Percentiles rank a stretch among this genome's conserved stretches.
Conservation (phyloP, 35 echinoderm and acorn worm species). For the Heliocidaris tuberculata region DNA sequence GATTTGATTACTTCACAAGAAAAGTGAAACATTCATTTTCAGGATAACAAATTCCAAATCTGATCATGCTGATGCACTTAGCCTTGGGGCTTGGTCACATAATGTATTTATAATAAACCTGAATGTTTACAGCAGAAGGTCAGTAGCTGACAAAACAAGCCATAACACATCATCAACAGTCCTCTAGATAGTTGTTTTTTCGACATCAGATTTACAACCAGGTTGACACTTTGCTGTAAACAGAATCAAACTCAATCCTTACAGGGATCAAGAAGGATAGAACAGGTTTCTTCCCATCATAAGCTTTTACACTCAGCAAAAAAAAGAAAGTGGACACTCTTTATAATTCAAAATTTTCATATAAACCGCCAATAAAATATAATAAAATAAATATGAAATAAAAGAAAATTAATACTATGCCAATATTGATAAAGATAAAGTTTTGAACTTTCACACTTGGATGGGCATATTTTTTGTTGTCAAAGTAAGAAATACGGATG, state of each 20-base stretch:
- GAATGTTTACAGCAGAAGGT: not conserved
- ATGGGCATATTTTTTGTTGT: no score
- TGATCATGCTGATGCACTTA: not conserved
- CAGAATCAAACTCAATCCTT: not conserved
- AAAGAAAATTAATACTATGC: no score
- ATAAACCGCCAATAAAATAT: no score
- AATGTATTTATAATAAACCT: not conserved
- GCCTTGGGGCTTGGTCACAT: not conserved
- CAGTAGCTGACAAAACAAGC: not conserved
- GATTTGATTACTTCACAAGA: not conserved
- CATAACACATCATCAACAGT: not conserved
- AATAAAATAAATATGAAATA: no score
- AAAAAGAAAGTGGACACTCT: no score
- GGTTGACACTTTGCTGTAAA: conserved; percentile 10
- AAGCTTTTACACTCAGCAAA: not conserved
- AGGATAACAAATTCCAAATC: not conserved
- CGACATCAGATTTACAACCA: not conserved
- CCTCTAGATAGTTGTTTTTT: not conserved
- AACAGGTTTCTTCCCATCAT: not conserved
- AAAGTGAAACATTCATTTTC: not conserved
- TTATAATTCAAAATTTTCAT: no score
- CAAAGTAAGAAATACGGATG: no score
- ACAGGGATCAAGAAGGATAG: not conserved
- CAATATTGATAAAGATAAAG: no score
- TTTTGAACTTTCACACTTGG: no score